phyloP scores from a whole-genome alignment of 2,113 vertebrate genomes.

The Forbesichthys agassizii region DNA sequence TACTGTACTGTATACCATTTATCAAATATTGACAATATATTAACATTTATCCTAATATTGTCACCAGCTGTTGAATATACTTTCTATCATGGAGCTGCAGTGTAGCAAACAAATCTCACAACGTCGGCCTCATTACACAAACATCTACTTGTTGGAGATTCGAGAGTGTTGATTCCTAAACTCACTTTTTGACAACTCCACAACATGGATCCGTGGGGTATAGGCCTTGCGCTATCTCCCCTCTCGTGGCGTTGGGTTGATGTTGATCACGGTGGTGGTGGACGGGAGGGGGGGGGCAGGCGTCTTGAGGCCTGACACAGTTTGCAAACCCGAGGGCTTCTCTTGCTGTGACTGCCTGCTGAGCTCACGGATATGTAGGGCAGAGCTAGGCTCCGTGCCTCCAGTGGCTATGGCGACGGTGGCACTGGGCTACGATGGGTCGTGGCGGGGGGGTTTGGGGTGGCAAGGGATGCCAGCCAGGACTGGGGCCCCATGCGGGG shows the following conservation, averaged over 20 bases:
- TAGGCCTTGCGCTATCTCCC: conserved; percentile 34
- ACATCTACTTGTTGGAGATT: conserved; percentile 43
- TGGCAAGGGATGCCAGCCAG: conserved; percentile 54
- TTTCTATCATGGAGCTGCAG: neutral
- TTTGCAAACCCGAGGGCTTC: conserved; percentile 67
- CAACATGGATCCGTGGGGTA: conserved; percentile 51
- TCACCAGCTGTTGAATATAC: no score
- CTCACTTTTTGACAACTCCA: conserved; percentile 68
- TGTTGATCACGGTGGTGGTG: neutral
- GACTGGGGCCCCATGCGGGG: conserved; percentile 59
- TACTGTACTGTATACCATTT: neutral
- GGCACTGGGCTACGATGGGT: neutral
- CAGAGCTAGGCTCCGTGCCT: conserved; percentile 59
- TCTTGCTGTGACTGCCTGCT: conserved; percentile 67
- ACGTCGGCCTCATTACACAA: conserved; percentile 32
- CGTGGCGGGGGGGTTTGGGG: neutral
- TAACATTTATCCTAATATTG: neutral
- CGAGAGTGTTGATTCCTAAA: conserved; percentile 53
- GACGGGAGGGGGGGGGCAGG: conserved; percentile 23
- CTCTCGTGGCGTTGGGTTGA: conserved; percentile 29
- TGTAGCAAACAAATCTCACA: conserved; percentile 11
- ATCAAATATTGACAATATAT: neutral
- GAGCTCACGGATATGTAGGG: conserved; percentile 74
- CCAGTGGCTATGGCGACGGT: neutral
- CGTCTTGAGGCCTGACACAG: conserved; percentile 77